phyloP scores from a whole-genome alignment of 2,113 vertebrate genomes.

The Bagarius yarrelli region DNA sequence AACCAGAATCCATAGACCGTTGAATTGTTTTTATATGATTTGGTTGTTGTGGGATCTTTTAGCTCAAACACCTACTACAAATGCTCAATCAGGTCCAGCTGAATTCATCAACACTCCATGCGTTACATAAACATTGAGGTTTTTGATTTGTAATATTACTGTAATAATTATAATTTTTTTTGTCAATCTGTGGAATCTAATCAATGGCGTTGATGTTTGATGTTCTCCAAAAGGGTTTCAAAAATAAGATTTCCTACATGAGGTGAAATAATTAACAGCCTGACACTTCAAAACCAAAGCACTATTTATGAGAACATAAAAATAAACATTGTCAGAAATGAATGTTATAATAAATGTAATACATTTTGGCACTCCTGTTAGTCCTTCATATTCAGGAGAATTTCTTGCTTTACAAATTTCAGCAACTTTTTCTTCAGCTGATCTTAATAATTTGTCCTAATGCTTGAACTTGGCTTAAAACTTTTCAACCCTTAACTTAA shows the following conservation, averaged over 20 bases:
- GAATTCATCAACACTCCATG: background rate
- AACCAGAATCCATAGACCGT: background rate
- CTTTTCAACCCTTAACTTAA: background rate
- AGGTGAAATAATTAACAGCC: conserved; percentile 37
- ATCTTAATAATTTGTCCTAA: too few species aligned
- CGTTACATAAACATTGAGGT: background rate
- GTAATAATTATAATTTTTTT: background rate
- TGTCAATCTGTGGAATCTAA: background rate
- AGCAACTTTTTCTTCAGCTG: too few species aligned
- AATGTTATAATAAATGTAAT: too few species aligned
- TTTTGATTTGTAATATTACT: background rate
- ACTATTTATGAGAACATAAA: conserved; percentile 35
- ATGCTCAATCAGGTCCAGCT: background rate
- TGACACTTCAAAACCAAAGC: conserved; percentile 43
- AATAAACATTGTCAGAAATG: too few species aligned
- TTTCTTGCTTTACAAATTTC: too few species aligned
- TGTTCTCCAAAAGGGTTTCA: conserved; percentile 6
- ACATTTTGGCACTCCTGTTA: too few species aligned
- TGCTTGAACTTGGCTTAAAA: too few species aligned
- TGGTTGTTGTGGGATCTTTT: too few species aligned
- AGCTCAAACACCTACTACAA: background rate
- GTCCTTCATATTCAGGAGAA: too few species aligned
- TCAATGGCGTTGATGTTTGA: background rate
- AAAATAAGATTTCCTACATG: conserved; percentile 1
- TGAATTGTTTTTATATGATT: too few species aligned